Evolutionary conservation across 2,113 vertebrate species (phyloP), one percentile per base, ranked within the genome.

Genomic region (Ursus arctos): DNA sequence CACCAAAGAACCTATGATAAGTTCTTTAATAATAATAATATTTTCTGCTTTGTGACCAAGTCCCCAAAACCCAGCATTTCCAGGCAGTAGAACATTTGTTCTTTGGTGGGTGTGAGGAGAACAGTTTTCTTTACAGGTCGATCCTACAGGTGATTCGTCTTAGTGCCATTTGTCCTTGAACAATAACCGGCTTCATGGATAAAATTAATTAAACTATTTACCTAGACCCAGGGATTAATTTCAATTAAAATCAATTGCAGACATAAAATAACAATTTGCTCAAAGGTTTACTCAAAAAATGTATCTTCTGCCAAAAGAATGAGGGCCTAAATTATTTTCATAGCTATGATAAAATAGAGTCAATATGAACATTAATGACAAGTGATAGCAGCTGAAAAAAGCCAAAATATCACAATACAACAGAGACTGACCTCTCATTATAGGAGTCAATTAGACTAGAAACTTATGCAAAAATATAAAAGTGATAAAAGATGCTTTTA

Each of bases 191-290:
- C 63, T 97, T 91, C 22, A 71, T 26, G 77, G 31, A 57, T 65
- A 90, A 92, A 97, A 53, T 59, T 88, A 91, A 65, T 72, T 22
- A 43, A 97, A 88, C 21, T 91, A 16, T 90, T 85, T 76, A 85
- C 26, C 26, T 94, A 85, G 43, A 71, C 40, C 14, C 19, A 79
- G 51, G 21, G n/a, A 96, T 82, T 67, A 84, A 67, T 76, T 90
- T 76, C 65, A 72, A 88, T 18, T 83, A 80, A 97, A 96, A 95
- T 79, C 36, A 92, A 26, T 16, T 79, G 69, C 10, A 93, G 51
- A 63, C 69, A 91, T 57, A 26, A 59, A 69, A 71, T 63, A 69
- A 74, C 18, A 49, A 51, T 49, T 65, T 87, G 24, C 11, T 26
- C 59, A 71, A 93, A 74, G 51, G 1, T 43, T 86, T 76, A 31